These are phyloP conservation scores for Cynoglossus semilaevis DNA, from an alignment of 2,113 vertebrate genomes.

Conservation along the genomic window DNA sequence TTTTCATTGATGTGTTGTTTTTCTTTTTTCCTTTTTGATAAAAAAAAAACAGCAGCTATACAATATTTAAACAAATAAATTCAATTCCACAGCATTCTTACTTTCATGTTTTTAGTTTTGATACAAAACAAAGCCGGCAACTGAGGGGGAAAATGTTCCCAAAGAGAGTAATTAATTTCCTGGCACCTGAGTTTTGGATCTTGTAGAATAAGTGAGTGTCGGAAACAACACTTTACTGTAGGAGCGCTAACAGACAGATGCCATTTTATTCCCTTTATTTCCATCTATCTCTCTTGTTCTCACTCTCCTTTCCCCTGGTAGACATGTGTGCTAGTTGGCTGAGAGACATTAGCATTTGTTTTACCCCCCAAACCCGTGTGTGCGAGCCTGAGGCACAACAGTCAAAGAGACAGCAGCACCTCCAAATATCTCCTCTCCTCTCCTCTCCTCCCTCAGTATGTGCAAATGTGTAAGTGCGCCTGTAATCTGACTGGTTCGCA, in stretches of 20 bases:
- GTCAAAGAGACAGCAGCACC: conserved; percentile 68
- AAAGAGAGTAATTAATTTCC: conserved; percentile 72
- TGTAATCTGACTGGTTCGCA: conserved; percentile 30
- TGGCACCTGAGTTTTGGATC: conserved; percentile 57
- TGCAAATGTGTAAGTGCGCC: conserved; percentile 53
- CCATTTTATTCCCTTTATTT: conserved; percentile 51
- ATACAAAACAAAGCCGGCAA: conserved; percentile 50
- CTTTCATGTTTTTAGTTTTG: conserved; percentile 49
- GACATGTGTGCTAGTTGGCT: conserved; percentile 71
- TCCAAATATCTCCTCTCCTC: conserved; percentile 50
- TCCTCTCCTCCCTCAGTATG: conserved; percentile 62
- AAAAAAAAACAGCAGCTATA: conserved; percentile 45
- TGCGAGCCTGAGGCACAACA: conserved; percentile 67
- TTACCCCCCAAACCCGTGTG: conserved; percentile 64
- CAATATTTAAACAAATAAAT: no score
- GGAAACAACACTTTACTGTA: conserved; percentile 40
- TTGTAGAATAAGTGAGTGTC: conserved; percentile 44
- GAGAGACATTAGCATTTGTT: conserved; percentile 72
- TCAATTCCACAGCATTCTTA: conserved; percentile 16
- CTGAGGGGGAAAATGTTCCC: conserved; percentile 54
- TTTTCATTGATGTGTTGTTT: conserved; percentile 42
- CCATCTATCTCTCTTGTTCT: conserved; percentile 23
- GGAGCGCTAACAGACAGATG: conserved; percentile 69
- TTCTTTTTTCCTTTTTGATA: conserved; percentile 19
- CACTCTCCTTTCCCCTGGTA: conserved; percentile 31